Base-by-base conservation (phyloP, 1,140 invertebrate genomes). In the Vanessa tameamea region DNA sequence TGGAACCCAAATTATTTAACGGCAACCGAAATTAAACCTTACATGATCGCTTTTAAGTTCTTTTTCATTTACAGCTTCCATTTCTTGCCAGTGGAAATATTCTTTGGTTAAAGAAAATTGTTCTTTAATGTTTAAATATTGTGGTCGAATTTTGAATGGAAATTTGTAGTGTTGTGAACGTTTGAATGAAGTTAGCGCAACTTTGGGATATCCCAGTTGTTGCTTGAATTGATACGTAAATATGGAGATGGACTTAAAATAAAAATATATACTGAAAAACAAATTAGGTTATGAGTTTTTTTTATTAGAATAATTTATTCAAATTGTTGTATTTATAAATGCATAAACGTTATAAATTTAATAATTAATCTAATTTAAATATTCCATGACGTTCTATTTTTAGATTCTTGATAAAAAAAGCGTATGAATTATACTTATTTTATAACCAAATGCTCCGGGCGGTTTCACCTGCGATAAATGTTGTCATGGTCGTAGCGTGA, bases 121-220 rank as follows among this genome's bases (percentile, higher is more conserved):
- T 43, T 55, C 70, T 61, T 16, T 71, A 73, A 74, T 48, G 16
- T 23, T n/a, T 48, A 37, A 3, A 23, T 7, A 8, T 65, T 82
- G 83, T 74, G 69, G 83, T 78, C 65, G 61, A 72, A 69, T 80
- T 83, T 84, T 57, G 51, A 31, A n/a, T 73, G 69, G 51, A 67
- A 69, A 70, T 77, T 61, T 14, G 2, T 5, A 61, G 23, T n/a
- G 31, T 6, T 37, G 57, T 61, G 47, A 66, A 73, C 75, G 81
- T 85, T 87, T 89, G 83, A 86, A 88, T 86, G 82, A 87, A 84
- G 84, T 85, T 87, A 89, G 80, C 85, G 88, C 80, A 89, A 91
- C 85, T 84, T 79, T 84, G 90, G 90, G 89, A 82, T 92, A 90
- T 84, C 88, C 90, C 89, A 86, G 83, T 64, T 73, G 81, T 79